Percentiles rank a stretch among this genome's conserved stretches.
Conservation (phyloP, 1,140 invertebrate genomes). For the Drosophila mojavensis region DNA sequence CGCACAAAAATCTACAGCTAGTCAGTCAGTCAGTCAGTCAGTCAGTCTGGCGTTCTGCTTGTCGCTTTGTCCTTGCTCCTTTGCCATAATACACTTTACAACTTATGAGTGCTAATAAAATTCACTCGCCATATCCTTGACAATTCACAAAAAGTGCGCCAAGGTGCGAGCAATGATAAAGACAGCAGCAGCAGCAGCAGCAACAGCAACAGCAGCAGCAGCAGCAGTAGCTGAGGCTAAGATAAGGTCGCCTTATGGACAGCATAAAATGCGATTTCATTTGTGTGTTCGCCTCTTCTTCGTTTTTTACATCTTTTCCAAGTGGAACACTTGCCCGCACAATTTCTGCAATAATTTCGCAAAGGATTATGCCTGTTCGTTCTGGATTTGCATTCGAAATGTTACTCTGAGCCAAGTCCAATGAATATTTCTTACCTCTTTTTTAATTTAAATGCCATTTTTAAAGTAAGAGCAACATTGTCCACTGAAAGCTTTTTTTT, state of each 20-base stretch:
- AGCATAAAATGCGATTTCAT: slow-evolving; percentile 48
- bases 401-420: background rate
- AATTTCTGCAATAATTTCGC: slow-evolving; percentile 67
- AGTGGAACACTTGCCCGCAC: slow-evolving; percentile 52
- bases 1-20: slow-evolving; percentile 49
- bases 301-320: slow-evolving; percentile 22
- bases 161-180: slow-evolving; percentile 61
- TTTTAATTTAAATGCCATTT: background rate
- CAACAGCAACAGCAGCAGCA: background rate
- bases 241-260: slow-evolving; percentile 24
- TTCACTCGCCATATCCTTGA: slow-evolving; percentile 68
- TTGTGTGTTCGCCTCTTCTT: slow-evolving; percentile 14
- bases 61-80: slow-evolving; percentile 18
- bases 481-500: too few relatives aligned
- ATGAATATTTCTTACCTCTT: background rate
- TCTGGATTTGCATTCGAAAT: slow-evolving; percentile 8
- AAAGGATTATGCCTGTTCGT: slow-evolving; percentile 29
- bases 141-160: slow-evolving; percentile 61
- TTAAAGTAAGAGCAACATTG: background rate
- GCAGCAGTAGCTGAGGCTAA: too few relatives aligned
- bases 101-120: slow-evolving; percentile 80
- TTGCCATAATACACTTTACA: slow-evolving; percentile 74
- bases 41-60: background rate
- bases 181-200: background rate
- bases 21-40: slow-evolving; percentile 7